These are phyloP conservation scores for Piezodorus guildinii DNA, from an alignment of 1,140 invertebrate genomes.

Conservation along the genomic window DNA sequence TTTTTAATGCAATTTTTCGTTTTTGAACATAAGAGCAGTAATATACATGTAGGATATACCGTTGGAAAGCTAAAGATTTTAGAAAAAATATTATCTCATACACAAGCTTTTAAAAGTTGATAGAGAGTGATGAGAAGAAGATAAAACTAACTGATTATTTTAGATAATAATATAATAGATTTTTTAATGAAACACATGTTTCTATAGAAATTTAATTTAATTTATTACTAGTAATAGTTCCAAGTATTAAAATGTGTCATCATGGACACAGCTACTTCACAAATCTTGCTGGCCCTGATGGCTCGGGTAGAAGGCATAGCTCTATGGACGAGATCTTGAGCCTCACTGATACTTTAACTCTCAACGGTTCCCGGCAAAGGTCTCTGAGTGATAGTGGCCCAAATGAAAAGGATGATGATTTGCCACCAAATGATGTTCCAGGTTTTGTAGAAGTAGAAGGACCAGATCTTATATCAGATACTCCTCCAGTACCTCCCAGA, in stretches of 20 bases:
- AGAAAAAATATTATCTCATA: no score
- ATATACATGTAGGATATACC: no score
- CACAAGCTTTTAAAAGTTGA: no score
- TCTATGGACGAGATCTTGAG: slow-evolving; percentile 60
- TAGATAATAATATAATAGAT: no score
- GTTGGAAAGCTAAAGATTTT: no score
- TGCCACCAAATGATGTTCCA: slow-evolving; percentile 1
- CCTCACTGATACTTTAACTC: slow-evolving; percentile 41
- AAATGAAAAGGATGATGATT: slow-evolving; percentile 26
- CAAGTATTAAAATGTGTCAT: slow-evolving; percentile 48
- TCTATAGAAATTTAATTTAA: no score
- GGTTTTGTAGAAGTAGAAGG: slow-evolving; percentile 37
- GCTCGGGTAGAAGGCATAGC: slow-evolving; percentile 34
- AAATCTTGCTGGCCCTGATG: slow-evolving; percentile 32
- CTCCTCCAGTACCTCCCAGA: slow-evolving; percentile 64
- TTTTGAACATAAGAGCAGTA: no score
- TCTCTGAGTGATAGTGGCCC: slow-evolving; percentile 43
- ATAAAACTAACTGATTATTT: no score
- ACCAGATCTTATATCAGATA: slow-evolving; percentile 49
- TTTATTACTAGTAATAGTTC: no score
- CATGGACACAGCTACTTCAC: slow-evolving; percentile 30
- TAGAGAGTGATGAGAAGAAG: no score
- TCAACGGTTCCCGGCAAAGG: slow-evolving; percentile 50
- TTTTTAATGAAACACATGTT: no score
- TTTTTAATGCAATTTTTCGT: no score